These are phyloP conservation scores for Philhelius pedissequus DNA, from an alignment of 2,888 invertebrate species.

Conservation along the genomic window DNA sequence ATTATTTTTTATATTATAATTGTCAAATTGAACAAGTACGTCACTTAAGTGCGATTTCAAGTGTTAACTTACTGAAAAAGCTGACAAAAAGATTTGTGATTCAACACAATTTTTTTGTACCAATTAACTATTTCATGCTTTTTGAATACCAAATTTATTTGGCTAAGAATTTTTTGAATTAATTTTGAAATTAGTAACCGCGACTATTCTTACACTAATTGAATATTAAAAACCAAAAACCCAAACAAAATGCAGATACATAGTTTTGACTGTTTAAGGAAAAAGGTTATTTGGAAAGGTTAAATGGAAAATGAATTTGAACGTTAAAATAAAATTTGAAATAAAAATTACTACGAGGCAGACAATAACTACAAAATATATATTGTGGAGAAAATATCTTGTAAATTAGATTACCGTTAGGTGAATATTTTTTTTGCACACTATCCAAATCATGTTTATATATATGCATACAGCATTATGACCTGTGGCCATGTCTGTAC, in stretches of 20 bases:
- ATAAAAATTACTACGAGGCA: background rate
- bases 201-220: no score
- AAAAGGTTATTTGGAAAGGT: background rate
- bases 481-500: constrained; percentile 2
- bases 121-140: no score
- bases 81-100: no score
- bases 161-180: no score
- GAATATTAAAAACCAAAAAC: no score
- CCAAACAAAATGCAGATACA: background rate
- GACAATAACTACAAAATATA: background rate
- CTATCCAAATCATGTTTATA: background rate
- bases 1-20: no score
- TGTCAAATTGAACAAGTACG: no score
- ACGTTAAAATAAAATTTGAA: background rate
- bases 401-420: constrained; percentile 64
- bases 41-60: no score
- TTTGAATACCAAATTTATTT: no score
- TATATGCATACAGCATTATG: background rate
- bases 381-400: constrained; percentile 47
- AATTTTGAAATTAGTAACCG: no score
- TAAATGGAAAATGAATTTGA: background rate
- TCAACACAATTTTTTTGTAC: no score
- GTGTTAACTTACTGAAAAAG: no score
- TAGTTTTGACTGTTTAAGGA: background rate
- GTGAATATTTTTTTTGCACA: constrained; percentile 17